Evolutionary conservation across 2,113 vertebrate genomes (phyloP).

Genomic region (Bettongia penicillata): DNA sequence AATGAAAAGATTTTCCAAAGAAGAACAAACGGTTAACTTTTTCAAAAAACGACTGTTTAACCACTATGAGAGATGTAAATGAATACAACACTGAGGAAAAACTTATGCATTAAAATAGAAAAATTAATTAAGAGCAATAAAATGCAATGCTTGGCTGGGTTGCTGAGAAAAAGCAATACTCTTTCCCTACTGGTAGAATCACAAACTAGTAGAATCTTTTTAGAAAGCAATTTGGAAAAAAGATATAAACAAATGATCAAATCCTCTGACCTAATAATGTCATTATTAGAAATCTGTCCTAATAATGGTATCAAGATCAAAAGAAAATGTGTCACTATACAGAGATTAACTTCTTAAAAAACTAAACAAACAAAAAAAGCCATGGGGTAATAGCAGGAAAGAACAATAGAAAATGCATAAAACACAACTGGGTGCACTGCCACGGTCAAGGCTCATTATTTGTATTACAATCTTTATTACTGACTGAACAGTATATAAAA

Average conservation of each 20-base stretch:
- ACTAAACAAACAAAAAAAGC: too few species aligned
- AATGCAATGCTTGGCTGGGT: background rate
- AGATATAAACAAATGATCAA: background rate
- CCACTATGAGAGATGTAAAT: background rate
- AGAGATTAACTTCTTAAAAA: background rate
- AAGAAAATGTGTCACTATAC: background rate
- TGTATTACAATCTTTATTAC: background rate
- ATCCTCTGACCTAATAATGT: background rate
- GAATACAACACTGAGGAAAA: background rate
- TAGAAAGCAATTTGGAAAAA: background rate
- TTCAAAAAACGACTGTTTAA: background rate
- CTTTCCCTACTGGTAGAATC: background rate
- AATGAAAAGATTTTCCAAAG: background rate
- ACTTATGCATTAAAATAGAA: background rate
- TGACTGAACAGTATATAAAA: conserved; percentile 12
- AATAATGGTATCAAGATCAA: background rate
- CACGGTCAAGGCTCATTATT: background rate
- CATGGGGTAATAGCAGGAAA: background rate
- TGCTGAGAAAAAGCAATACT: background rate
- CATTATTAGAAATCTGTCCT: background rate
- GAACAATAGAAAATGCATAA: background rate
- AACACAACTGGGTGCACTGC: background rate
- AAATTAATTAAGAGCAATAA: background rate
- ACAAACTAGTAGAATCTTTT: background rate
- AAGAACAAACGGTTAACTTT: background rate